Conservation (phyloP, 2,797 vertebrate species). For the Salarias fasciatus region DNA sequence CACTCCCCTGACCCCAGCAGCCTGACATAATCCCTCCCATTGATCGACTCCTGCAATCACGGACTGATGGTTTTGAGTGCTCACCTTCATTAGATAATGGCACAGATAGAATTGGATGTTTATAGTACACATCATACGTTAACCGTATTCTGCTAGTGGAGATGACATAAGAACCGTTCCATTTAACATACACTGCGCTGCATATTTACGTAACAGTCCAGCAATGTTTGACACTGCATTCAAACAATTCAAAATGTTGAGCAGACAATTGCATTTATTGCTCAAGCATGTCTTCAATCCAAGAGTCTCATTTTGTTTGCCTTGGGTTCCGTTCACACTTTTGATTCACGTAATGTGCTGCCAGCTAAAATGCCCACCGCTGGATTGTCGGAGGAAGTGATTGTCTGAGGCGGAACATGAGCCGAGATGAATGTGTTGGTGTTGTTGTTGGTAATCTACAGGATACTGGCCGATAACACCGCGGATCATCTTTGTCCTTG, state of each 20-base stretch:
- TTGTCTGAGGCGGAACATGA: slow-evolving; percentile 3
- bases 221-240: neutral
- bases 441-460: too few relatives aligned
- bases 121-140: slow-evolving; percentile 45
- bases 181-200: neutral
- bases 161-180: slow-evolving; percentile 25
- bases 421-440: neutral
- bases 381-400: slow-evolving; percentile 8
- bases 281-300: too few relatives aligned
- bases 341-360: neutral
- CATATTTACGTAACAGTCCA: slow-evolving; percentile 2
- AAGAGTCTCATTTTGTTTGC: too few relatives aligned
- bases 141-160: slow-evolving; percentile 11
- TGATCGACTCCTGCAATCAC: slow-evolving; percentile 38
- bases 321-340: too few relatives aligned
- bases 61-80: slow-evolving; percentile 42
- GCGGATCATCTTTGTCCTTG: slow-evolving; percentile 4
- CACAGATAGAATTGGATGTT: slow-evolving; percentile 36
- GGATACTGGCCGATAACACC: neutral
- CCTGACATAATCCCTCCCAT: slow-evolving; percentile 54
- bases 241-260: too few relatives aligned
- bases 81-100: slow-evolving; percentile 71
- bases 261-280: too few relatives aligned
- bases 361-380: slow-evolving; percentile 7
- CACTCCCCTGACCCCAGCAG: neutral